Base-by-base conservation (phyloP, 23 tunicate species). In the Corella eumyota region DNA sequence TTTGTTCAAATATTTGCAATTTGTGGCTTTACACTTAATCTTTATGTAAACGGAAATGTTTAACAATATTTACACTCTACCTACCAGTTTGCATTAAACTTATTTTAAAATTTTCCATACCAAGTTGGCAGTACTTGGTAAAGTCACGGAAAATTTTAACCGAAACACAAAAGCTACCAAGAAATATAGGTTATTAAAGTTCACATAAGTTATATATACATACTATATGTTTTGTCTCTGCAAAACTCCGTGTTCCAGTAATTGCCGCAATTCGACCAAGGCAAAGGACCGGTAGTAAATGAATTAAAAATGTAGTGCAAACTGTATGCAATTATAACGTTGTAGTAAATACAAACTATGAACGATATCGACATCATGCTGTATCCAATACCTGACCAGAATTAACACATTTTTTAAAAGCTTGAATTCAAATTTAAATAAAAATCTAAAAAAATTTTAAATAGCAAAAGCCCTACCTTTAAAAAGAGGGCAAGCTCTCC, bases 321-420 rank as follows among this genome's bases (percentile, higher is more conserved):
- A 37, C 80, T 73, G 80, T 81, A 81, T 49, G 91, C 91, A 1
- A 81, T 81, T 30, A 81, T 81, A 44, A 81, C 91, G 74, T 81
- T 81, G 75, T 81, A 81, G 69, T 81, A 81, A 26, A 81, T 35
- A 46, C 91, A 81, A 44, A 81, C 91, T 34, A 81, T 35, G 45
- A 81, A 81, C 22, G 91, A 81, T 6, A 81, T 73, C 25, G 73
- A 29, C 45, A 81, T 61, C 91, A 81, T 81, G 69, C 80, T 66
- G 24, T 35, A 66, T 20, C 91, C 91, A 25, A 81, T 80, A 9
- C 91, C 91, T 81, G 67, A n/a, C n/a, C n/a, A n/a, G n/a, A n/a
- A n/a, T n/a, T n/a, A n/a, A n/a, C n/a, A n/a, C n/a, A n/a, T n/a
- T n/a, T n/a, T n/a, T n/a, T n/a, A n/a, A n/a, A n/a, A n/a, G n/a